phyloP scores from a whole-genome alignment of 2,888 invertebrate species.

The Cactoblastis cactorum region DNA sequence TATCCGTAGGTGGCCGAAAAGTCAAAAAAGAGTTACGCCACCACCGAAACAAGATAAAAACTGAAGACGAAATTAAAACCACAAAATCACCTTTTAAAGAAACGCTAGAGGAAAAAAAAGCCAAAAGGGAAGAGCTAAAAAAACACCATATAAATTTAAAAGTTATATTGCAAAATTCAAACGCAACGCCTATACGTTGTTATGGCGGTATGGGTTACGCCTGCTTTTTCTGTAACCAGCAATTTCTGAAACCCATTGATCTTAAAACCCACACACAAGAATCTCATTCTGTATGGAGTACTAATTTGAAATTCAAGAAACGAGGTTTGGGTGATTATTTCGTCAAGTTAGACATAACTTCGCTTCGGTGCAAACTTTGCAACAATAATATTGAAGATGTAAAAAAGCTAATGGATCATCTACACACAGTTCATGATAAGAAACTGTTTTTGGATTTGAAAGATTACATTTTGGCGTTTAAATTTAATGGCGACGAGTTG shows the following conservation, averaged over 20 bases:
- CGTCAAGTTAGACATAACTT: slow-evolving; percentile 19
- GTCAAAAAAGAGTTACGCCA: slow-evolving; percentile 19
- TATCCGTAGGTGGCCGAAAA: slow-evolving; percentile 22
- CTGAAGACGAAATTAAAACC: not conserved
- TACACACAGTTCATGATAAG: slow-evolving; percentile 33
- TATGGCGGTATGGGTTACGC: slow-evolving; percentile 31
- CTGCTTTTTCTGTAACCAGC: slow-evolving; percentile 35
- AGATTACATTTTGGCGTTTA: slow-evolving; percentile 44
- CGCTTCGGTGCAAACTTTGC: slow-evolving; percentile 22
- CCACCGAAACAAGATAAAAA: not conserved
- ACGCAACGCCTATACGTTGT: slow-evolving; percentile 40
- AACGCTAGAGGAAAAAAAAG: not conserved
- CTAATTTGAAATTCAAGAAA: slow-evolving; percentile 11
- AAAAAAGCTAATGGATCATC: slow-evolving; percentile 34
- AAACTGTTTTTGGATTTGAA: slow-evolving; percentile 31
- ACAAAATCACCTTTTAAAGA: slow-evolving; percentile 7
- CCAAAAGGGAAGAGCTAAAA: slow-evolving; percentile 9
- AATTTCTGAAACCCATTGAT: slow-evolving; percentile 29
- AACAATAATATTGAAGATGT: slow-evolving; percentile 24
- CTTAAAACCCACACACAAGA: slow-evolving; percentile 36
- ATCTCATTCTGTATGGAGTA: slow-evolving; percentile 22
- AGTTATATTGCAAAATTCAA: slow-evolving; percentile 31
- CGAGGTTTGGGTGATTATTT: slow-evolving; percentile 22
- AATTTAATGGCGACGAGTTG: slow-evolving; percentile 34
- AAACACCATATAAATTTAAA: slow-evolving; percentile 23